Conservation (phyloP, 92 coral and sea anemone species). For the Muricea muricata region DNA sequence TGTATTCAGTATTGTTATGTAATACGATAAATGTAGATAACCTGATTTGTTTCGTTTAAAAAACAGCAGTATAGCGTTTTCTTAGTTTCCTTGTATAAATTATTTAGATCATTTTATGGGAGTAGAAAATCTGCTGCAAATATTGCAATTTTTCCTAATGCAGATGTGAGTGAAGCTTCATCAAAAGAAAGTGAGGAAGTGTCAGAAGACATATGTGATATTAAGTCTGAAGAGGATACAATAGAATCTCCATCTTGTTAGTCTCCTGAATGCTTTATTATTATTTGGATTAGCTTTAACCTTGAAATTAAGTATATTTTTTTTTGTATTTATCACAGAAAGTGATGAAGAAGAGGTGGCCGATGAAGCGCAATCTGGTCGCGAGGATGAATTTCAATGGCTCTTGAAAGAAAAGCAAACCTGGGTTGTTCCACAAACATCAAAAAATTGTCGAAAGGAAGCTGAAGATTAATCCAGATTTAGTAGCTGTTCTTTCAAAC, state of each 20-base stretch:
- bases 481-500: no score
- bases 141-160: not conserved
- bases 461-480: not conserved
- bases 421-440: not conserved
- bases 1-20: constrained; percentile 3
- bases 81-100: not conserved
- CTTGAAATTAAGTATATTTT: not conserved
- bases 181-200: constrained; percentile 3
- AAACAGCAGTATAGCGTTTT: not conserved
- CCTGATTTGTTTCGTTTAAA: constrained; percentile 10
- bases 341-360: not conserved
- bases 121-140: constrained; percentile 1
- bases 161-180: constrained; percentile 18
- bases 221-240: not conserved
- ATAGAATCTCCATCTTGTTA: not conserved
- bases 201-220: not conserved
- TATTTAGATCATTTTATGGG: constrained; percentile 19
- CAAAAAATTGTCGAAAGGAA: not conserved
- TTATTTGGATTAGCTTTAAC: not conserved
- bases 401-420: not conserved
- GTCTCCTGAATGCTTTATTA: not conserved
- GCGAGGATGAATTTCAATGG: not conserved
- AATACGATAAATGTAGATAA: not conserved
- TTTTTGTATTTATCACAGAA: not conserved
- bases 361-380: not conserved